Evolutionary conservation across 2,888 invertebrate genomes (phyloP).

Genomic region (Geophilus truncorum): DNA sequence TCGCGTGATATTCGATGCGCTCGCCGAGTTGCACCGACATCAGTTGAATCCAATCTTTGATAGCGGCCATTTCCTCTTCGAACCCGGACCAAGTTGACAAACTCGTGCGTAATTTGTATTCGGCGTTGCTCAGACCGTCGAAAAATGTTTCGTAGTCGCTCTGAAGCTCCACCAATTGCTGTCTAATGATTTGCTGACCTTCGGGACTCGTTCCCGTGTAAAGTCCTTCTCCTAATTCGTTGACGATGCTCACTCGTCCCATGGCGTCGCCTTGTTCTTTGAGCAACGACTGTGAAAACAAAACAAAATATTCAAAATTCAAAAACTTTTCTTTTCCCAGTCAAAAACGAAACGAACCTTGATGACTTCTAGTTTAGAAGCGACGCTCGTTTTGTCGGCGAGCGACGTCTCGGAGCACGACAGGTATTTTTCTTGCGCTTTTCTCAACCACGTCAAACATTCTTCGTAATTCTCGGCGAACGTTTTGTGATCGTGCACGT

Average conservation of each 20-base stretch:
- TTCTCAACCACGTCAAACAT: conserved; percentile 72
- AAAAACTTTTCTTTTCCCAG: not conserved
- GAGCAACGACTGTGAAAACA: conserved; percentile 45
- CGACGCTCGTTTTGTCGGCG: conserved; percentile 16
- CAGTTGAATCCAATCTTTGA: conserved; percentile 71
- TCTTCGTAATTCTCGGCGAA: conserved; percentile 79
- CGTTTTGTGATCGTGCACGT: conserved; percentile 70
- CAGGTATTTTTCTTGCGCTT: conserved; percentile 57
- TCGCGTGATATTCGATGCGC: conserved; percentile 74
- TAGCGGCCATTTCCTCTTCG: conserved; percentile 73
- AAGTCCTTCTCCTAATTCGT: conserved; percentile 81
- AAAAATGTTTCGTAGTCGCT: conserved; percentile 74
- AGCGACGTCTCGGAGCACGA: not conserved
- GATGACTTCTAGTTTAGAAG: not conserved
- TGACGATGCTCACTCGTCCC: conserved; percentile 71
- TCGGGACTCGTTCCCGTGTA: conserved; percentile 80
- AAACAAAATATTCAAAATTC: not conserved
- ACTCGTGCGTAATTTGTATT: conserved; percentile 75
- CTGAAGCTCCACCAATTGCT: conserved; percentile 76
- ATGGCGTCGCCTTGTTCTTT: conserved; percentile 70
- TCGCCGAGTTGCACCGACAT: conserved; percentile 69
- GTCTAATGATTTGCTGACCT: conserved; percentile 76
- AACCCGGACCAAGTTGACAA: conserved; percentile 78
- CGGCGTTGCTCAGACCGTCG: conserved; percentile 70
- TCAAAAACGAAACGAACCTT: conserved; percentile 3